Conservation (phyloP, 1,140 invertebrate genomes). For the Galleria mellonella region DNA sequence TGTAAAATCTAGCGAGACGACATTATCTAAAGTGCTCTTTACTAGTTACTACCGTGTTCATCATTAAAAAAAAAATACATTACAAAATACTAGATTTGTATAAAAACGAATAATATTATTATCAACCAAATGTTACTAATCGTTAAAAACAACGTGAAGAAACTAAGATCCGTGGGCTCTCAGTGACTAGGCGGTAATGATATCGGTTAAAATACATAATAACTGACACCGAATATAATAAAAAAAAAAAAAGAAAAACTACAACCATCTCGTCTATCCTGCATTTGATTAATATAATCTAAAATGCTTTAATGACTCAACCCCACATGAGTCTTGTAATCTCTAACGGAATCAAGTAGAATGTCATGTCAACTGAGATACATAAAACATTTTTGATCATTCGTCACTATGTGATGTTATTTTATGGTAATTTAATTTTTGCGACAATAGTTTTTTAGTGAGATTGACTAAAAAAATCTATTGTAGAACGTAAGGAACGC, state of each 20-base stretch:
- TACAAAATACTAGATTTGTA: conserved; percentile 52
- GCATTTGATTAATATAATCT: conserved; percentile 31
- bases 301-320: conserved; percentile 68
- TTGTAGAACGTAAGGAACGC: conserved; percentile 41
- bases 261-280: conserved; percentile 21
- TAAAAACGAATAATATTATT: conserved; percentile 68
- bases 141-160: conserved; percentile 60
- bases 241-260: conserved; percentile 10
- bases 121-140: conserved; percentile 67
- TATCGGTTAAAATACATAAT: conserved; percentile 32
- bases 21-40: conserved; percentile 63
- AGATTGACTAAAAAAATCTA: conserved; percentile 21
- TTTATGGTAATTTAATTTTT: conserved; percentile 27
- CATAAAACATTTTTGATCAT: conserved; percentile 54
- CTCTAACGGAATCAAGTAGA: neutral
- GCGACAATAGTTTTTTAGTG: conserved; percentile 29
- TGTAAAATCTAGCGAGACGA: conserved; percentile 66
- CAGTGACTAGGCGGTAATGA: conserved; percentile 73
- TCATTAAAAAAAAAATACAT: conserved; percentile 54
- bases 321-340: neutral
- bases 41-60: conserved; percentile 67
- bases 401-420: conserved; percentile 41
- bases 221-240: conserved; percentile 37
- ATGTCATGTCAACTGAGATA: conserved; percentile 26
- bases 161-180: conserved; percentile 61